Evolutionary conservation across 2,113 vertebrate genomes (phyloP), one percentile per base, ranked within the genome.

Genomic region (Charadrius vociferus): DNA sequence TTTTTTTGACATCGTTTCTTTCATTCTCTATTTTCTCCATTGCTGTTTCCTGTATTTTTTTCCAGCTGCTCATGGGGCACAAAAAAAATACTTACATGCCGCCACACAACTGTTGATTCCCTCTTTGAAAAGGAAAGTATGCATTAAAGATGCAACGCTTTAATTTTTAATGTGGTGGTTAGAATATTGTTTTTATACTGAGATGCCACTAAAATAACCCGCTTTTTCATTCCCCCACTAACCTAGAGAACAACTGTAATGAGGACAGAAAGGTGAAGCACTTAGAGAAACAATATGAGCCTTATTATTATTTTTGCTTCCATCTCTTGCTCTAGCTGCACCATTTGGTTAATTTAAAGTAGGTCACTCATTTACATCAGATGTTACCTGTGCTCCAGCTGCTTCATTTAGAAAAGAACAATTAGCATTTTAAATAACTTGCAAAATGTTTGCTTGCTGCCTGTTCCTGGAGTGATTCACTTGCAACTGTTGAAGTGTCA

Each of bases 131-230:
- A 71, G 45, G 29, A 77, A 95, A 75, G 49, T 58, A 50, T 43
- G 30, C 77, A 96, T 97, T 95, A 97, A 97, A 95, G 78, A 93
- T 95, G 82, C 81, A 94, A 90, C 93, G 39, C 74, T 78, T 97
- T 45, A 93, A 94, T 95, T 95, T 95, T 97, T 96, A 82, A 97
- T 81, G 34, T 68, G 22, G 8, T 93, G 27, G 29, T 55, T 84
- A 71, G 90, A 86, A 19, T 70, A 86, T 75, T 67, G 32, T 34
- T 88, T 95, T 95, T 89, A 78, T 82, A 77, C 37, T 61, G 78
- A 85, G 62, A 41, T 82, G 39, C 86, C 49, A 55, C 89, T 86
- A 94, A 93, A 97, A 95, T 81, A 87, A 61, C 66, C n/a, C 61
- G 62, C 45, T 79, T 86, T 94, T 93, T 68, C 41, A 24, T 78